phyloP scores from a whole-genome alignment of 2,888 invertebrate genomes.

The Callimorpha dominula region DNA sequence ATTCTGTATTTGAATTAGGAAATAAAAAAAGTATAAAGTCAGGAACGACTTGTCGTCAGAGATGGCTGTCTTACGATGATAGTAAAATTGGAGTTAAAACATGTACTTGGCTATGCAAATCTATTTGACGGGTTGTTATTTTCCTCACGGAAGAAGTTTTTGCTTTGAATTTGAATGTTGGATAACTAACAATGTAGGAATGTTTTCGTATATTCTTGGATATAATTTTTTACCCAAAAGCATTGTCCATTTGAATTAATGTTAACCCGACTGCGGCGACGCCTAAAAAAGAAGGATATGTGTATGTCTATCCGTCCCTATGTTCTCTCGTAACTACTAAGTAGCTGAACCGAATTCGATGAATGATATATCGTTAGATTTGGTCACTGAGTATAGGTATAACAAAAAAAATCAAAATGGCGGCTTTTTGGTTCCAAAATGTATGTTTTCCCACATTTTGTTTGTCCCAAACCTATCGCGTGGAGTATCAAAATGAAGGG shows the following conservation, averaged over 20 bases:
- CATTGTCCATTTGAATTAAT: neutral
- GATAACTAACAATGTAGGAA: neutral
- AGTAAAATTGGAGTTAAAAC: conserved; percentile 32
- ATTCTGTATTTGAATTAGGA: conserved; percentile 34
- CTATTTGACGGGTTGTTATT: neutral
- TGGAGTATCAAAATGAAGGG: no score
- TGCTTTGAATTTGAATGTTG: neutral
- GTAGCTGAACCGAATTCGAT: no score
- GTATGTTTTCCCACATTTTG: no score
- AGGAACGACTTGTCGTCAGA: conserved; percentile 34
- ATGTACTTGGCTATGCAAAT: conserved; percentile 21
- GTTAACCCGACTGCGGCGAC: conserved; percentile 17
- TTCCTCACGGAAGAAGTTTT: neutral
- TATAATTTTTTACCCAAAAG: neutral
- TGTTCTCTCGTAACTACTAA: no score
- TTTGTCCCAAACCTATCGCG: no score
- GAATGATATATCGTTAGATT: no score
- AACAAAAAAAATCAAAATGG: no score
- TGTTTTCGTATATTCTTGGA: neutral
- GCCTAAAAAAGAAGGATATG: no score
- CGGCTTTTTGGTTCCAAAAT: no score
- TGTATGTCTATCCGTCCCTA: no score
- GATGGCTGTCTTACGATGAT: conserved; percentile 29
- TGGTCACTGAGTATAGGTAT: no score
- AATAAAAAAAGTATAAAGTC: conserved; percentile 45